Evolutionary conservation across 2,888 invertebrate species (phyloP).

Genomic region (Nebria brevicollis): DNA sequence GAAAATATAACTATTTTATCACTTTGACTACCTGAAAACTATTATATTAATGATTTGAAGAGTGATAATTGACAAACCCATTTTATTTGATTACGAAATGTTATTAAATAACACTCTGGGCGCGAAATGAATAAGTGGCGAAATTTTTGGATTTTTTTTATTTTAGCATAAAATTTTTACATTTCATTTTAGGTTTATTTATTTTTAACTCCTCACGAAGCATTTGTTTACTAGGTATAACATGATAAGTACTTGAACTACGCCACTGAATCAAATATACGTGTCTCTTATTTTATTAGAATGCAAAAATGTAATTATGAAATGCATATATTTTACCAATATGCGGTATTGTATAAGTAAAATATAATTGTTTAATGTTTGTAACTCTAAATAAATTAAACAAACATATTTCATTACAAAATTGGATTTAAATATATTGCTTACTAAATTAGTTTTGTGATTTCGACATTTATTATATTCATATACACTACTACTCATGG

Average conservation of each 20-base stretch:
- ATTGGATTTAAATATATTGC: slow-evolving; percentile 24
- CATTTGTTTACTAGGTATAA: too few species aligned
- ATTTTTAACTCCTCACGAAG: too few species aligned
- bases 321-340: slow-evolving; percentile 35
- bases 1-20: not conserved
- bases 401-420: slow-evolving; percentile 36
- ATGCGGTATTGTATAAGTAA: slow-evolving; percentile 40
- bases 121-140: too few species aligned
- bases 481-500: not conserved
- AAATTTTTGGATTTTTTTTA: too few species aligned
- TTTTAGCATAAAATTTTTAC: too few species aligned
- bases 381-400: slow-evolving; percentile 32
- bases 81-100: too few species aligned
- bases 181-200: too few species aligned
- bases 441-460: not conserved
- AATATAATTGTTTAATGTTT: slow-evolving; percentile 25
- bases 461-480: slow-evolving; percentile 15
- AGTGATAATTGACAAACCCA: too few species aligned
- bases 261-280: slow-evolving; percentile 12
- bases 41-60: slow-evolving; percentile 21
- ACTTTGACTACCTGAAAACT: slow-evolving; percentile 12
- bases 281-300: slow-evolving; percentile 3
- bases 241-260: not conserved
- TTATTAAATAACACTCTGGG: too few species aligned
- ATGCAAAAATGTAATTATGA: slow-evolving; percentile 22